These are phyloP conservation scores for Serilophus lunatus DNA, from an alignment of 2,113 vertebrate species.

Conservation along the genomic window DNA sequence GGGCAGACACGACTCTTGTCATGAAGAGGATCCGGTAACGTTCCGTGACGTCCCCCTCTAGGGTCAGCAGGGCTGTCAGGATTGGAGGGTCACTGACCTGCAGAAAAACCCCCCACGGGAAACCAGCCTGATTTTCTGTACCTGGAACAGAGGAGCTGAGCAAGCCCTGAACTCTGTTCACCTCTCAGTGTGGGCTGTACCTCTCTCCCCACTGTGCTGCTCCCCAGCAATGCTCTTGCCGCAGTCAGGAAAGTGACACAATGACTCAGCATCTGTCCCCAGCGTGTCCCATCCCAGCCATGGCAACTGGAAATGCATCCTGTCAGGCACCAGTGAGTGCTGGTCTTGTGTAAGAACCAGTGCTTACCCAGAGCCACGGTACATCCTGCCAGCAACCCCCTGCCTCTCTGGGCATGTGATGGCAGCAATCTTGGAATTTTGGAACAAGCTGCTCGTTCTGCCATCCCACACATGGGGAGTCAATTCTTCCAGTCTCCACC, in stretches of 20 bases:
- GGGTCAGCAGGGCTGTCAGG: conserved; percentile 73
- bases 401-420: background rate
- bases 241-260: background rate
- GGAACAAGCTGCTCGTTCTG: background rate
- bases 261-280: background rate
- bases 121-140: background rate
- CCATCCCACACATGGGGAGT: background rate
- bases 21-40: conserved; percentile 73
- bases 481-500: background rate
- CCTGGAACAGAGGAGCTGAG: background rate
- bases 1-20: conserved; percentile 51
- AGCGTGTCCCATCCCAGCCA: background rate
- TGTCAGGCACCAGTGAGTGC: background rate
- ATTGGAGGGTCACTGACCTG: conserved; percentile 78
- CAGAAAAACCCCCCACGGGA: background rate
- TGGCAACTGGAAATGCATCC: background rate
- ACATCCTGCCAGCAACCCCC: background rate
- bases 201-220: background rate
- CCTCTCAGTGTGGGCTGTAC: background rate
- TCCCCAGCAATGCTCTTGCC: background rate
- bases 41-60: conserved; percentile 78
- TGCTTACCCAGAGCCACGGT: background rate
- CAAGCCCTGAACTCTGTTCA: background rate
- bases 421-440: background rate
- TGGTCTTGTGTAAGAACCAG: background rate